phyloP scores from a whole-genome alignment of 2,888 invertebrate genomes.

The Polyommatus iphigenia region DNA sequence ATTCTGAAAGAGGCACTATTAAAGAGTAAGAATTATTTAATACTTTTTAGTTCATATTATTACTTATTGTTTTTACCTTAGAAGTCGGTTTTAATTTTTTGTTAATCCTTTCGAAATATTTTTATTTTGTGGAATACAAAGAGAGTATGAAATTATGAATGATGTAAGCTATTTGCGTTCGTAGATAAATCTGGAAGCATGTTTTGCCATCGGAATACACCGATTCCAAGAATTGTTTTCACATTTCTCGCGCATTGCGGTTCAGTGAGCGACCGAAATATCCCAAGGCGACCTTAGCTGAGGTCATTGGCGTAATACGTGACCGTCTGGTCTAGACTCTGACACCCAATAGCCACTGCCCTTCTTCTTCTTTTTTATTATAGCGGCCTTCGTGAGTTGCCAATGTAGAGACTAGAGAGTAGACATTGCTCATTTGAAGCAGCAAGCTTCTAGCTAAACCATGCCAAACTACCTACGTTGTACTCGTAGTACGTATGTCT shows the following conservation, averaged over 20 bases:
- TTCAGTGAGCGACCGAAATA: constrained; percentile 29
- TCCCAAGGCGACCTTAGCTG: constrained; percentile 16
- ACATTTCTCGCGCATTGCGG: constrained; percentile 21
- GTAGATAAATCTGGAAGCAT: neutral
- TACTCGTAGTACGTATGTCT: too few species aligned
- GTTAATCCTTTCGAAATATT: neutral
- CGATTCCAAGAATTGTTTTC: constrained; percentile 16
- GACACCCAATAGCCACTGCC: neutral
- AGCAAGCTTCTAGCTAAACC: too few species aligned
- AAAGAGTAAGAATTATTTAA: too few species aligned
- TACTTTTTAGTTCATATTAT: too few species aligned
- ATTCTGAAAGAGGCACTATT: too few species aligned
- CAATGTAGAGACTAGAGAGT: too few species aligned
- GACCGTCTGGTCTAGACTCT: constrained; percentile 14
- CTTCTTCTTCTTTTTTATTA: neutral
- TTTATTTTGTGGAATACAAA: neutral
- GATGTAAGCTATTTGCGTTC: neutral
- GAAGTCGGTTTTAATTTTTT: too few species aligned
- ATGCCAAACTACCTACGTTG: too few species aligned
- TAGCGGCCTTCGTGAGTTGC: too few species aligned
- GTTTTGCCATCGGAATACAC: neutral
- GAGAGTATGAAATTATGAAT: neutral
- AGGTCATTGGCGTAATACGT: constrained; percentile 28
- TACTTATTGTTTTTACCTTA: too few species aligned
- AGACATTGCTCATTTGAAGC: too few species aligned